phyloP scores from a whole-genome alignment of 2,797 vertebrate genomes.

The Gephyroberyx darwinii region DNA sequence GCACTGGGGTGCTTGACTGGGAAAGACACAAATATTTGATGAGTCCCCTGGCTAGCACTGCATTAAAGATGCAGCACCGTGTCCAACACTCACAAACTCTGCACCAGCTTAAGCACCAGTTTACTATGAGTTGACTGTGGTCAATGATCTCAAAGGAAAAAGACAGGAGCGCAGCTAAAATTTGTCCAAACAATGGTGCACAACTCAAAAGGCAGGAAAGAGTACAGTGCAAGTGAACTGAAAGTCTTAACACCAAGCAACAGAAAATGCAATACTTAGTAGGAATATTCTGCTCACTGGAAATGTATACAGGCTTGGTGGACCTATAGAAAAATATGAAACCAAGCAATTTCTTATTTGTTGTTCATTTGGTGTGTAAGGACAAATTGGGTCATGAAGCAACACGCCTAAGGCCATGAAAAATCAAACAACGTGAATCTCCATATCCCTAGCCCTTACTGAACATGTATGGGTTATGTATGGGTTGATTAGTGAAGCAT shows the following conservation, averaged over 20 bases:
- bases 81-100: slow-evolving; percentile 62
- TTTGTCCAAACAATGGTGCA: slow-evolving; percentile 38
- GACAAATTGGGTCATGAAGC: slow-evolving; percentile 40
- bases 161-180: slow-evolving; percentile 2
- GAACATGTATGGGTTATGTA: slow-evolving; percentile 25
- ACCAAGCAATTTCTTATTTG: slow-evolving; percentile 18
- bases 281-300: slow-evolving; percentile 6
- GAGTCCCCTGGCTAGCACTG: slow-evolving; percentile 64
- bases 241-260: not conserved
- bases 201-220: slow-evolving; percentile 10
- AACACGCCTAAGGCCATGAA: slow-evolving; percentile 33
- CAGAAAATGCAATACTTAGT: slow-evolving; percentile 6
- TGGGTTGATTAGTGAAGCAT: slow-evolving; percentile 59
- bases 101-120: slow-evolving; percentile 52
- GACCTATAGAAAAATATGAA: not conserved
- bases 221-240: slow-evolving; percentile 10
- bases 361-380: slow-evolving; percentile 26
- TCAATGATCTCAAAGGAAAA: slow-evolving; percentile 49
- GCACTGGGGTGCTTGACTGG: slow-evolving; percentile 66
- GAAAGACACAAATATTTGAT: slow-evolving; percentile 81
- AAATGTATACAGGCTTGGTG: not conserved
- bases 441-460: slow-evolving; percentile 15
- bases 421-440: slow-evolving; percentile 30
- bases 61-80: slow-evolving; percentile 80
- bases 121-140: slow-evolving; percentile 57